Evolutionary conservation across 2,113 vertebrate genomes (phyloP).

Genomic region (Aphelocoma coerulescens): DNA sequence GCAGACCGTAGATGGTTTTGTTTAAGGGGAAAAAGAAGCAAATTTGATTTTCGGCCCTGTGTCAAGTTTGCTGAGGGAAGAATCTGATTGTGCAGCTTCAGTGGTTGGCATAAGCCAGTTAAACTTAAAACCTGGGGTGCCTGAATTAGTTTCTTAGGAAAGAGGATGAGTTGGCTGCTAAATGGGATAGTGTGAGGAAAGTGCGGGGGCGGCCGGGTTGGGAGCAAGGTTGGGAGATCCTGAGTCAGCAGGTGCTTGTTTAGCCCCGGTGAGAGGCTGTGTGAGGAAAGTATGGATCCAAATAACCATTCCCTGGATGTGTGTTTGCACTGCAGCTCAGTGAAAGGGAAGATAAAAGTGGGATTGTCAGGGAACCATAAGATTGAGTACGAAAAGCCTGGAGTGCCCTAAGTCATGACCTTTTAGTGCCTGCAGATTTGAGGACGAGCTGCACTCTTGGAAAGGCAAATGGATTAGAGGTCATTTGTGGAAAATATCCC

Average conservation of each 20-base stretch:
- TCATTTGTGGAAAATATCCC: not conserved
- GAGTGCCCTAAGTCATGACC: not conserved
- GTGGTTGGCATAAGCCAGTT: not conserved
- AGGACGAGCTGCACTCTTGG: not conserved
- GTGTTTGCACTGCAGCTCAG: not conserved
- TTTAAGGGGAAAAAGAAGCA: slow-evolving; percentile 2
- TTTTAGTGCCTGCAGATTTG: not conserved
- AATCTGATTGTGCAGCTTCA: slow-evolving; percentile 3
- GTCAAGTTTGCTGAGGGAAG: not conserved
- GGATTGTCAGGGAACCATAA: not conserved
- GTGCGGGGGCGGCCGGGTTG: not conserved
- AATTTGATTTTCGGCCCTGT: not conserved
- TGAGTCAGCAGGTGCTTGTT: not conserved
- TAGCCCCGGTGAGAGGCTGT: not conserved
- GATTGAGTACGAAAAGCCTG: not conserved
- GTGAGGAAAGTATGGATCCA: not conserved
- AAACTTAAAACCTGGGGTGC: slow-evolving; percentile 25
- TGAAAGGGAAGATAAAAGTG: not conserved
- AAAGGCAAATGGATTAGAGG: not conserved
- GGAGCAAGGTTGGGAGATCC: not conserved
- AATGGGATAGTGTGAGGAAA: not conserved
- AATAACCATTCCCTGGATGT: not conserved
- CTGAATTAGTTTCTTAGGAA: not conserved
- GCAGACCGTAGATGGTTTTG: not conserved
- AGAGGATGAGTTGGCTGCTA: slow-evolving; percentile 33